Percentiles rank a stretch among this genome's conserved stretches.
Evolutionary conservation across 2,797 vertebrate species (phyloP).

Genomic region (Sarcophilus harrisii): DNA sequence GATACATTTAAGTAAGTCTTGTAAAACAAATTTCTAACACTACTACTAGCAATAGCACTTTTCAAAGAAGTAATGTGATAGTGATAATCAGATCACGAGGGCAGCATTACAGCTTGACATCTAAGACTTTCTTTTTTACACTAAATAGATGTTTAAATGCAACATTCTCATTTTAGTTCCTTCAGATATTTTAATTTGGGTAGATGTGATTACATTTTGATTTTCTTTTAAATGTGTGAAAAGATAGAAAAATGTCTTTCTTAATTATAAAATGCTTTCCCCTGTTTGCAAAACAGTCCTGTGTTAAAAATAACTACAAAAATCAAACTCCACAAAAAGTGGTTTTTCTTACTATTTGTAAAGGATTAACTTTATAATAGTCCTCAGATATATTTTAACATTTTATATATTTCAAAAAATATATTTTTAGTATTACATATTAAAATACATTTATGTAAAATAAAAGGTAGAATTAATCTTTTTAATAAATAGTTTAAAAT

Average conservation of each 20-base stretch:
- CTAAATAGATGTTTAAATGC: background rate
- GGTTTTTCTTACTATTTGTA: conserved; percentile 25
- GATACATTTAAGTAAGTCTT: background rate
- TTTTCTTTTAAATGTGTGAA: background rate
- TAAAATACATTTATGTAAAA: conserved; percentile 22
- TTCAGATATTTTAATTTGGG: background rate
- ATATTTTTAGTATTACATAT: conserved; percentile 16
- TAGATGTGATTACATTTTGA: background rate
- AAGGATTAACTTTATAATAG: conserved; percentile 44
- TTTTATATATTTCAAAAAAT: conserved; percentile 6
- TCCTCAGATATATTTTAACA: conserved; percentile 7
- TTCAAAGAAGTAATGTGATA: background rate
- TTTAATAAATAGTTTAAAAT: conserved; percentile 17
- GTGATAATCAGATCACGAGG: background rate
- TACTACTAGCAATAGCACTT: background rate
- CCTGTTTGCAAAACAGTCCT: background rate
- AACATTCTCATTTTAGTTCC: background rate
- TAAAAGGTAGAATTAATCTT: conserved; percentile 37
- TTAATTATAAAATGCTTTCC: background rate
- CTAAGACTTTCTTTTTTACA: background rate
- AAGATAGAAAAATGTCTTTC: background rate
- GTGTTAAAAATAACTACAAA: background rate
- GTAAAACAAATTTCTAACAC: background rate
- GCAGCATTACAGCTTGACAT: background rate
- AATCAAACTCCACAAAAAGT: background rate